Conservation (phyloP, 2,888 invertebrate species). For the Caenorhabditis wallacei region DNA sequence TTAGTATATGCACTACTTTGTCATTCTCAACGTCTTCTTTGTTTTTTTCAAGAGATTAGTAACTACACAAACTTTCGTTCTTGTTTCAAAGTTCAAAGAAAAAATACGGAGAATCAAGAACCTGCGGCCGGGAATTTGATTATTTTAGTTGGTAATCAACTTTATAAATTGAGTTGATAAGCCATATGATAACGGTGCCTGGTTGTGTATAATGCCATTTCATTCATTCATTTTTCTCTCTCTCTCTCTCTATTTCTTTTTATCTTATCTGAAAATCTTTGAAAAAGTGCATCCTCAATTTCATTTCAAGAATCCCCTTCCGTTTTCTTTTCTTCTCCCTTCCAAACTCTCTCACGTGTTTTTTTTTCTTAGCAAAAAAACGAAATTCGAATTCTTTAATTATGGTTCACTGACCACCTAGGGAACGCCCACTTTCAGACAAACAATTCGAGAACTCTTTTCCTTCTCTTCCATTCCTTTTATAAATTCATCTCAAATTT, state of each 20-base stretch:
- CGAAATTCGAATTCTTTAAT: slow-evolving; percentile 43
- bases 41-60: slow-evolving; percentile 30
- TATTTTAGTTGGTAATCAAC: slow-evolving; percentile 44
- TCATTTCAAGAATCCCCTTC: background rate
- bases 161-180: slow-evolving; percentile 53
- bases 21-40: slow-evolving; percentile 1
- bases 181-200: slow-evolving; percentile 27
- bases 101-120: slow-evolving; percentile 5
- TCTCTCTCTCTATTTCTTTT: background rate
- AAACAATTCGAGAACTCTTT: no score
- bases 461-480: background rate
- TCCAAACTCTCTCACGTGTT: slow-evolving; percentile 8
- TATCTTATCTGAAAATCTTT: slow-evolving; percentile 7
- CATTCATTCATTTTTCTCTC: background rate
- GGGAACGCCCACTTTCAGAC: slow-evolving; percentile 51
- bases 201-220: slow-evolving; percentile 4
- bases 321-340: no score
- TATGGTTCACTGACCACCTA: slow-evolving; percentile 47
- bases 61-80: background rate
- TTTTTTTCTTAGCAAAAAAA: slow-evolving; percentile 11
- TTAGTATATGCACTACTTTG: slow-evolving; percentile 28
- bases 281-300: slow-evolving; percentile 26
- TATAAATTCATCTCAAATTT: no score
- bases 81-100: slow-evolving; percentile 1
- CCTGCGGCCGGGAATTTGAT: slow-evolving; percentile 11